These are phyloP conservation scores for Alentia gelatinosa DNA, from an alignment of 2,888 invertebrate species.

Conservation along the genomic window DNA sequence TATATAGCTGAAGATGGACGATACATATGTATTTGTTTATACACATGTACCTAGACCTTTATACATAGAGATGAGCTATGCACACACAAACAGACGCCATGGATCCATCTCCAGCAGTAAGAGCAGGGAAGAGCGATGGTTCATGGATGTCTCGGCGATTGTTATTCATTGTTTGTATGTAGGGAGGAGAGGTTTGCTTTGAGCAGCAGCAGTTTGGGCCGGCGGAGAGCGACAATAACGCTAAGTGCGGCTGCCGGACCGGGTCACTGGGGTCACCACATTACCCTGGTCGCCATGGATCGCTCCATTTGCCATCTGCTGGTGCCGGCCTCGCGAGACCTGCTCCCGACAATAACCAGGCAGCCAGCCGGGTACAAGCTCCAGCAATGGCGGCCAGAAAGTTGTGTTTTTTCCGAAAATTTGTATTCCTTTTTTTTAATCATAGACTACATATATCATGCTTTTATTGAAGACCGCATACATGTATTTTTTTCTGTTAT, in stretches of 20 bases:
- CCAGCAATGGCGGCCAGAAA: too few species aligned
- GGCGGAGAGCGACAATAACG: not conserved
- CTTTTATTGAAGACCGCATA: too few species aligned
- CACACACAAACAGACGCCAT: not conserved
- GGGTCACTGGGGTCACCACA: not conserved
- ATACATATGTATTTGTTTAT: not conserved
- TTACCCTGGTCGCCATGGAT: not conserved
- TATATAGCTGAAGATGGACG: not conserved
- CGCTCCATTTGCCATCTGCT: constrained; percentile 8
- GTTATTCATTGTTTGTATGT: constrained; percentile 16
- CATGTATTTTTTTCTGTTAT: too few species aligned
- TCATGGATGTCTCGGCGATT: not conserved
- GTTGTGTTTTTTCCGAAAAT: too few species aligned
- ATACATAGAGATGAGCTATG: not conserved
- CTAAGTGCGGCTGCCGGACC: not conserved
- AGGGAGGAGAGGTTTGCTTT: not conserved
- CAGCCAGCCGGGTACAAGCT: not conserved
- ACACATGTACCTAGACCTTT: not conserved
- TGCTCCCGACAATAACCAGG: constrained; percentile 8
- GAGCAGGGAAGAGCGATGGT: not conserved
- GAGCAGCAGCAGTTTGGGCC: not conserved
- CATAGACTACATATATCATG: too few species aligned
- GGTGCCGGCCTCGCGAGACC: not conserved
- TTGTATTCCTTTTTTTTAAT: too few species aligned
- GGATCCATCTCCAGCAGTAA: not conserved